Percentiles rank a stretch among this genome's conserved stretches.
Conservation (phyloP, 2,113 vertebrate species). For the Cyprichromis sp. region DNA sequence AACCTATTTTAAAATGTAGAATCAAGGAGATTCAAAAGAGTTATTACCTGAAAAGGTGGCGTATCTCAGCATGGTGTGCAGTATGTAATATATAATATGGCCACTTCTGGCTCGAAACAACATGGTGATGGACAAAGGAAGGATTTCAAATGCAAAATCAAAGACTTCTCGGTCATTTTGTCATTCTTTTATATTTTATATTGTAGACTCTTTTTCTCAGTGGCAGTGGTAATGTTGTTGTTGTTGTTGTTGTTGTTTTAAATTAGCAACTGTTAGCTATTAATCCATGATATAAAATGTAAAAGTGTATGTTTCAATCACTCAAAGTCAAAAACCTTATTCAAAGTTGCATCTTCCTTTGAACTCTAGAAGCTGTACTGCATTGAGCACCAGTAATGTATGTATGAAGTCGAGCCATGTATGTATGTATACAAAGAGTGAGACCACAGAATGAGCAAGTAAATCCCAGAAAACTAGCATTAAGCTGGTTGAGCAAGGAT, state of each 20-base stretch:
- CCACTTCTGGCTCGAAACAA: background rate
- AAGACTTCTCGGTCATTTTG: accelerated
- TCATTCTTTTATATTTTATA: background rate
- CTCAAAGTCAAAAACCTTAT: background rate
- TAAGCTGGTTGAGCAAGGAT: background rate
- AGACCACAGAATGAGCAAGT: background rate
- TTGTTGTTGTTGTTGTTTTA: background rate
- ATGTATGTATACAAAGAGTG: background rate
- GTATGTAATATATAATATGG: background rate
- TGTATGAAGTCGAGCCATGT: accelerated
- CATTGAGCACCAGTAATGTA: background rate
- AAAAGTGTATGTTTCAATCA: background rate
- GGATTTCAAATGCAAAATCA: background rate
- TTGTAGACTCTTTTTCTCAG: background rate
- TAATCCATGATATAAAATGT: background rate
- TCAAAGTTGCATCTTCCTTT: background rate
- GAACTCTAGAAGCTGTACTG: background rate
- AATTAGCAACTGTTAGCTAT: background rate
- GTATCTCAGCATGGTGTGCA: background rate
- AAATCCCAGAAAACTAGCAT: background rate
- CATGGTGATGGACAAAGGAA: background rate
- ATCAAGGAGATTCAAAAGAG: background rate
- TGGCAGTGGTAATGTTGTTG: background rate
- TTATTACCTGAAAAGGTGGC: background rate
- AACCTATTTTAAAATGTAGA: background rate